Percentiles rank a stretch among this genome's conserved stretches.
Evolutionary conservation across 2,888 invertebrate species (phyloP).

Genomic region (Trimorus sp.): DNA sequence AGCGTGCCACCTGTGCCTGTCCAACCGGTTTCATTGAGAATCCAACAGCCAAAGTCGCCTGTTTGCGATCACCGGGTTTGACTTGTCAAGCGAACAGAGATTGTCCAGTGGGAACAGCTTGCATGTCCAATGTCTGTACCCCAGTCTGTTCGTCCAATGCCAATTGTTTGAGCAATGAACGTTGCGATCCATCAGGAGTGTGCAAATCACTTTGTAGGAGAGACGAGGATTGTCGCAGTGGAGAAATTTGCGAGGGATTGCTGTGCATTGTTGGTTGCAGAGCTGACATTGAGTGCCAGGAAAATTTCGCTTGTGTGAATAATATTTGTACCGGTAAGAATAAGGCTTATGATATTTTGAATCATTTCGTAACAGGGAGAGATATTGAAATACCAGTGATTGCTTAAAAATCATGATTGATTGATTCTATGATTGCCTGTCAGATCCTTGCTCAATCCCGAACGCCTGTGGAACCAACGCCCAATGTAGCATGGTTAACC

Average conservation of each 20-base stretch:
- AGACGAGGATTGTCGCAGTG: conserved; percentile 93
- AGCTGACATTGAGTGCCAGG: conserved; percentile 89
- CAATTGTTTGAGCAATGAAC: conserved; percentile 84
- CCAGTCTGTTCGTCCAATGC: conserved; percentile 89
- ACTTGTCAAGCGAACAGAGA: conserved; percentile 90
- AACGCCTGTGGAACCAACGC: conserved; percentile 93
- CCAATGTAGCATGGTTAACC: conserved; percentile 86
- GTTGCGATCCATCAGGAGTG: conserved; percentile 83
- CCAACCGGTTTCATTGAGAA: conserved; percentile 91
- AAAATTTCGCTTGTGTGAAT: conserved; percentile 87
- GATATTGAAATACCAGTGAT: no score
- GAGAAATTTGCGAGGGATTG: conserved; percentile 92
- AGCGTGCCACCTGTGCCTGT: conserved; percentile 92
- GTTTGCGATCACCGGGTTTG: conserved; percentile 89
- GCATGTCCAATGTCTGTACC: conserved; percentile 88
- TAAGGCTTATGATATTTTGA: not conserved
- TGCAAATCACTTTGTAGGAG: conserved; percentile 92
- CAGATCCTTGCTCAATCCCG: conserved; percentile 88
- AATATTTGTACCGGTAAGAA: conserved; percentile 87
- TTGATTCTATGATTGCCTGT: no score
- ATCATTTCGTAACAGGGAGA: not conserved
- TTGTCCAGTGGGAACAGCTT: conserved; percentile 87
- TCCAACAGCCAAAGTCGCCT: conserved; percentile 93
- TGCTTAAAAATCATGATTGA: no score
- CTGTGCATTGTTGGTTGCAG: conserved; percentile 92